Percentiles rank a stretch among this genome's conserved stretches.
Conservation (phyloP, 2,888 invertebrate genomes). For the Nebria salina region DNA sequence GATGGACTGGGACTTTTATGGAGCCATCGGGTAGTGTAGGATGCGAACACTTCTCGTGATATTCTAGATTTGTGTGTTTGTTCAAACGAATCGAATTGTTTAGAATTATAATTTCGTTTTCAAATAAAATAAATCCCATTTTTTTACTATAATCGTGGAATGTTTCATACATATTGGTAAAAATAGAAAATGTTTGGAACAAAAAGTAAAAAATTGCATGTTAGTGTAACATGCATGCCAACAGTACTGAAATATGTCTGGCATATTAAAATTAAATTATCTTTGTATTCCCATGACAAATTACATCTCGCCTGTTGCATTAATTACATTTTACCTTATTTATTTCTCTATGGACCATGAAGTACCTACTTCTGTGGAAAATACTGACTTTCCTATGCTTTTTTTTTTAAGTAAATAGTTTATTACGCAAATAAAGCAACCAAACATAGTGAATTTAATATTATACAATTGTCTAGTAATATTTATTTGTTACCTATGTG, state of each 20-base stretch:
- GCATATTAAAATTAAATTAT: slow-evolving; percentile 12
- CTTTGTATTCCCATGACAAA: slow-evolving; percentile 15
- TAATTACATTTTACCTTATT: slow-evolving; percentile 8
- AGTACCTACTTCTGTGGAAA: not conserved
- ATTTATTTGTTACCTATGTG: no score
- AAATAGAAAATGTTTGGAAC: not conserved
- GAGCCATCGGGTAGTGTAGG: not conserved
- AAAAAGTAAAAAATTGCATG: not conserved
- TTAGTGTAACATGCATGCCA: not conserved
- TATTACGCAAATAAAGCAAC: not conserved
- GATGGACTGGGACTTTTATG: not conserved
- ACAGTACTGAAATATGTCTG: not conserved
- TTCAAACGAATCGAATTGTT: not conserved
- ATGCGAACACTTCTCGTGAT: not conserved
- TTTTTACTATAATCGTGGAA: no score
- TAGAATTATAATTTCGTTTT: not conserved
- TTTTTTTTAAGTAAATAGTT: not conserved
- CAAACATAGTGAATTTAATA: no score
- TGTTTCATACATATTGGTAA: no score
- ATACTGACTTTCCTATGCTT: not conserved
- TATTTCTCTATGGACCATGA: not conserved
- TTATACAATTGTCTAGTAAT: no score
- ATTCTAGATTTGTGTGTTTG: not conserved
- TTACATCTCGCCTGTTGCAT: slow-evolving; percentile 22
- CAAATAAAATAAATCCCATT: no score